Percentiles rank a stretch among this genome's conserved stretches.
These are phyloP conservation scores for Vimba vimba DNA, from an alignment of 2,113 vertebrate species.

Conservation along the genomic window DNA sequence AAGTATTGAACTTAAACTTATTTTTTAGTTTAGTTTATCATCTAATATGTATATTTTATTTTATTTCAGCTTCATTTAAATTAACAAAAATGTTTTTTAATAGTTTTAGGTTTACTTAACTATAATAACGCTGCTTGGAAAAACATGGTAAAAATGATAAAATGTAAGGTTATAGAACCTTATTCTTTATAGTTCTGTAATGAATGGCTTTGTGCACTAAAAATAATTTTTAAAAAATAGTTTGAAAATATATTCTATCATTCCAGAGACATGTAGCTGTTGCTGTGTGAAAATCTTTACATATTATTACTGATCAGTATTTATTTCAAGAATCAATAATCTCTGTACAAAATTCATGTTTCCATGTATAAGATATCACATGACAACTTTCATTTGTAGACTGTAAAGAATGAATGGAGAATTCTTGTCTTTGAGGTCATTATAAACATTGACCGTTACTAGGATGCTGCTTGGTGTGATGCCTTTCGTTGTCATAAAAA, in stretches of 20 bases:
- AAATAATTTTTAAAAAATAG: not conserved
- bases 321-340: not conserved
- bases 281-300: too few species aligned
- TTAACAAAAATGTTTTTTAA: not conserved
- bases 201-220: not conserved
- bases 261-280: not conserved
- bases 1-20: not conserved
- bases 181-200: not conserved
- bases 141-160: not conserved
- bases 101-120: not conserved
- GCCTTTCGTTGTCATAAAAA: not conserved
- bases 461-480: slow-evolving; percentile 4
- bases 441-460: not conserved
- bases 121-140: not conserved
- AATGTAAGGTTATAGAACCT: too few species aligned
- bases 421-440: not conserved
- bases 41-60: not conserved
- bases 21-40: not conserved
- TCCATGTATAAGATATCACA: too few species aligned
- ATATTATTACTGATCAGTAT: too few species aligned
- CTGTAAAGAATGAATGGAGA: too few species aligned
- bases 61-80: not conserved
- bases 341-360: not conserved
- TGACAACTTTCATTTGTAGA: too few species aligned
- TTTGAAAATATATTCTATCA: not conserved